Base-by-base conservation (phyloP, 2,888 invertebrate species). In the Pasiphila rectangulata region DNA sequence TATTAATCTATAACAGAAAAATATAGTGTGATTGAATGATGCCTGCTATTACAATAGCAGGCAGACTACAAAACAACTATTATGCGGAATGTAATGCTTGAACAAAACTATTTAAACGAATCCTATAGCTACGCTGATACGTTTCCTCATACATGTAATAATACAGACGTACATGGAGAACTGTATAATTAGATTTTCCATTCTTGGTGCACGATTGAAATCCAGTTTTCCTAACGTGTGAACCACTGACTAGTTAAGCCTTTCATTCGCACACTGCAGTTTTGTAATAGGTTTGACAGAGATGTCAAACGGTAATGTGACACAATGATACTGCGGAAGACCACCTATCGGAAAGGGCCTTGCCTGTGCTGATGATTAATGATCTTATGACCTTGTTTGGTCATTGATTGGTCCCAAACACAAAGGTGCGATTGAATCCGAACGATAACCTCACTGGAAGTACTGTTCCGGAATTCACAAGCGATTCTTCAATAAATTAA, bases 131-230 rank as follows among this genome's bases (percentile, higher is more conserved):
- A 46, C 51, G 56, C 55, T 53, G 56, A 39, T 56, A 64, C 44
- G 59, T 67, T 74, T 74, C 74, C 72, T 70, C 61, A 67, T 72
- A 56, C 63, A 55, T 34, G 52, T 30, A 51, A 51, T 57, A 60
- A 63, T 56, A 59, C 54, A 50, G 52, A 58, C 69, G 51, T 66
- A 63, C 46, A 70, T 57, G 64, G 67, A 56, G 38, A 47, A 56
- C 56, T 46, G 60, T 42, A 56, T 70, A 70, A 70, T 74, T 69
- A 69, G 61, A 69, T 69, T 71, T 64, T 56, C 78, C 78, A 65
- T 73, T 68, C 65, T 66, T 61, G 70, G 76, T 34, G 32, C 51
- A 52, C 49, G 42, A 62, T 55, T 65, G 58, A 51, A 60, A 64
- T 65, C 72, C 62, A 64, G 69, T 65, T 66, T 64, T 64, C 62